These are phyloP conservation scores for Zophobas atratus DNA, from an alignment of 1,140 invertebrate genomes.

Conservation along the genomic window DNA sequence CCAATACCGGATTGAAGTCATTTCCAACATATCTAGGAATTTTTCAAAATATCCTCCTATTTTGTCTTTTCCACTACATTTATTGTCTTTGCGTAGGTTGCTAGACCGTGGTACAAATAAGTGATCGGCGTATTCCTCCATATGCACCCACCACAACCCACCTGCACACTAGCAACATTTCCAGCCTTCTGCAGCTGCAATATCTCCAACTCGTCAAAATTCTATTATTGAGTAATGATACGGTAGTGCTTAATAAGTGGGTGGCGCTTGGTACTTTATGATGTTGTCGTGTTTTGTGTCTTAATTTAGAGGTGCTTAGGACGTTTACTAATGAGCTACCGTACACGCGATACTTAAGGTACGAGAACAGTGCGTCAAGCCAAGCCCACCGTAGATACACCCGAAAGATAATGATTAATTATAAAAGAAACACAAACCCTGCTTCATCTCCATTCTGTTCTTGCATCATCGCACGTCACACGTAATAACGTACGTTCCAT, in stretches of 20 bases:
- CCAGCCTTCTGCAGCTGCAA: not conserved
- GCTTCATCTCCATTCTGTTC: not conserved
- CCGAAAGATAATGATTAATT: constrained; percentile 37
- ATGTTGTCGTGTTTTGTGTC: constrained; percentile 42
- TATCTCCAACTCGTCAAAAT: constrained; percentile 12
- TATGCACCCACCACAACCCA: too few relatives aligned
- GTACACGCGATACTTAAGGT: constrained; percentile 38
- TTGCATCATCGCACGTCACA: constrained; percentile 25
- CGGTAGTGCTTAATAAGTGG: constrained; percentile 32
- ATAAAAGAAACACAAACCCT: constrained; percentile 26
- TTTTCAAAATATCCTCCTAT: too few relatives aligned
- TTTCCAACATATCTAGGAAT: too few relatives aligned
- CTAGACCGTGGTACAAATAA: too few relatives aligned
- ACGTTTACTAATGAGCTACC: constrained; percentile 40
- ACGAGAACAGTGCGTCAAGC: constrained; percentile 22
- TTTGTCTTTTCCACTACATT: too few relatives aligned
- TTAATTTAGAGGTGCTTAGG: constrained; percentile 40
- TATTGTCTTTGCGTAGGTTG: too few relatives aligned
- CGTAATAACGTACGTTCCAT: constrained; percentile 39
- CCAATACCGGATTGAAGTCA: too few relatives aligned
- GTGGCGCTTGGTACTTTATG: constrained; percentile 41
- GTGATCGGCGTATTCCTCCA: too few relatives aligned
- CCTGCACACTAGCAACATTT: too few relatives aligned
- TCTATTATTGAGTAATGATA: constrained; percentile 31
- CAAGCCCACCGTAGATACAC: constrained; percentile 33